phyloP scores from a whole-genome alignment of 2,113 vertebrate species.

The Oncorhynchus keta region DNA sequence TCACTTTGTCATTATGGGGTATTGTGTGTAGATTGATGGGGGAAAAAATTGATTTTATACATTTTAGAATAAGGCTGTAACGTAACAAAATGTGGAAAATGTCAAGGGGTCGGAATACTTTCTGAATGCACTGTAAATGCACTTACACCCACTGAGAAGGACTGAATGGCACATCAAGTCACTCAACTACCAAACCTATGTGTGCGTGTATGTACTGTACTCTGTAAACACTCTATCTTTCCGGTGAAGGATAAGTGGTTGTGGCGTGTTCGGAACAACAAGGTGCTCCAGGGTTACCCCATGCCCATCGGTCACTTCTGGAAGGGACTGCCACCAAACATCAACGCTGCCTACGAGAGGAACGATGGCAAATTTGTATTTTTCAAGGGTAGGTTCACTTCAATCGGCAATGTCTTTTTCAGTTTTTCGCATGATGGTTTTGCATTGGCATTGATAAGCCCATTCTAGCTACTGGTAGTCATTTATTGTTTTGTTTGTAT shows the following conservation, averaged over 20 bases:
- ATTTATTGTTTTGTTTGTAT: background rate
- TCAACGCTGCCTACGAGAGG: slow-evolving; percentile 87
- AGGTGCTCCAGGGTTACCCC: slow-evolving; percentile 84
- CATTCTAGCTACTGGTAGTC: background rate
- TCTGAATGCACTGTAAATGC: no score
- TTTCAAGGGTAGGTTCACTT: slow-evolving; percentile 84
- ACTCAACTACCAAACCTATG: background rate
- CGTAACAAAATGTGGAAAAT: no score
- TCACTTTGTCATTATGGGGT: no score
- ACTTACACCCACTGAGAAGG: background rate
- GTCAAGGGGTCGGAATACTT: no score
- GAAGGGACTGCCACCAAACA: slow-evolving; percentile 83
- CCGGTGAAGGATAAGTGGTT: slow-evolving; percentile 81
- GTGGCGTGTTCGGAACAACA: slow-evolving; percentile 86
- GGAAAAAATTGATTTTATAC: no score
- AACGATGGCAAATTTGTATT: slow-evolving; percentile 90
- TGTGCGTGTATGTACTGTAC: background rate
- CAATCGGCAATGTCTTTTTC: background rate
- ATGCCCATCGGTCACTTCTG: slow-evolving; percentile 87
- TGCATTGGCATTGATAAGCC: background rate
- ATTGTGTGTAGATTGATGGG: no score
- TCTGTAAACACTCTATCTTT: background rate
- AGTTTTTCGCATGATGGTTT: background rate
- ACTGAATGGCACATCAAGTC: background rate
- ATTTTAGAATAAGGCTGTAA: no score